These are phyloP conservation scores for Petrolisthes cinctipes DNA, from an alignment of 2,888 invertebrate species.

Conservation along the genomic window DNA sequence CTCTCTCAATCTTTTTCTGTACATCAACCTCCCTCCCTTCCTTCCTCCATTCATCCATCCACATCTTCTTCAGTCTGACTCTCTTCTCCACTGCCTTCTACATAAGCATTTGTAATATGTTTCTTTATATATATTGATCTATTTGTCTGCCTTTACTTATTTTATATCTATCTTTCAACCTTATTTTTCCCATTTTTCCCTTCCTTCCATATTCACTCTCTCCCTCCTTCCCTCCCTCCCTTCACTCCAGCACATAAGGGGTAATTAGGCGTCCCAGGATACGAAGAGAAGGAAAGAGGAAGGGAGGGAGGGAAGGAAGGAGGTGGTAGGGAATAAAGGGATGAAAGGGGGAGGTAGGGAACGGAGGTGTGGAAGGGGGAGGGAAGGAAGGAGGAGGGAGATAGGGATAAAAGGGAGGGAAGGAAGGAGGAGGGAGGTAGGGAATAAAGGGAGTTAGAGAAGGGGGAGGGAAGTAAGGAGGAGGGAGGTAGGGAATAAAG, in stretches of 20 bases:
- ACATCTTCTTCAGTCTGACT: not conserved
- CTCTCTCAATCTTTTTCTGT: not conserved
- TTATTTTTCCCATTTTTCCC: slow-evolving; percentile 46
- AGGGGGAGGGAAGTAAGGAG: too few species aligned
- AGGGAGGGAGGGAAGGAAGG: slow-evolving; percentile 54
- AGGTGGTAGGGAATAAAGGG: not conserved
- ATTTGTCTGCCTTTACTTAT: slow-evolving; percentile 36
- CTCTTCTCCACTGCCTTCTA: not conserved
- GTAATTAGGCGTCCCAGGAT: slow-evolving; percentile 21
- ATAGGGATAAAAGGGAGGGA: too few species aligned
- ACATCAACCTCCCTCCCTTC: too few species aligned
- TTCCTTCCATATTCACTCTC: slow-evolving; percentile 15
- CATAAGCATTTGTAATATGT: not conserved
- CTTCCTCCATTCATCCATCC: not conserved
- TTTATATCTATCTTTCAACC: slow-evolving; percentile 41
- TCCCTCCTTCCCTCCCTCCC: not conserved
- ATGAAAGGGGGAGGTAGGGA: too few species aligned
- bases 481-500: too few species aligned
- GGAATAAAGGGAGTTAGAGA: too few species aligned
- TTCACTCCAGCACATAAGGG: not conserved
- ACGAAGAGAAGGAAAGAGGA: slow-evolving; percentile 17
- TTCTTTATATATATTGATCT: not conserved
- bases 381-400: too few species aligned
- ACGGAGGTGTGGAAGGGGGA: too few species aligned
- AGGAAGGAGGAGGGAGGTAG: too few species aligned